A percentile compares a stretch with the other conserved stretches of the same genome.
These are phyloP conservation scores for Rhincodon typus DNA, from an alignment of 2,797 vertebrate genomes.

Conservation along the genomic window DNA sequence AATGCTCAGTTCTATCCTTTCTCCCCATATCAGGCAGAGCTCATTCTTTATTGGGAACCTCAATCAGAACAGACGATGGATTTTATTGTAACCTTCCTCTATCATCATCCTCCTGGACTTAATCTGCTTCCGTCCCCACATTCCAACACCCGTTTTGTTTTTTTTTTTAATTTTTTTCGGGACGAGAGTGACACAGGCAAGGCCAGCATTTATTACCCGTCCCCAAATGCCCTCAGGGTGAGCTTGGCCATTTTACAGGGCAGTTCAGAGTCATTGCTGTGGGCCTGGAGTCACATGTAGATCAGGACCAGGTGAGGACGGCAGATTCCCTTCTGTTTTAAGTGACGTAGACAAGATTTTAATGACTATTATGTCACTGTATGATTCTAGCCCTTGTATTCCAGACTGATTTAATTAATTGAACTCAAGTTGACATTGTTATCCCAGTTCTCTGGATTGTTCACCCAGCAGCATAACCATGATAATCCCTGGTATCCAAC, in stretches of 20 bases:
- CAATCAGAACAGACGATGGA: background rate
- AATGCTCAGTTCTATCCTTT: background rate
- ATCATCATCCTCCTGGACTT: no score
- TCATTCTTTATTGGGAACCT: background rate
- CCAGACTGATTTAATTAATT: background rate
- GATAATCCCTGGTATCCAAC: background rate
- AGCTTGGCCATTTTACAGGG: no score
- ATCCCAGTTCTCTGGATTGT: background rate
- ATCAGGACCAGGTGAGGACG: background rate
- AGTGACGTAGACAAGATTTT: no score
- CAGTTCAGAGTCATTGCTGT: background rate
- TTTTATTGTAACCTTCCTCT: no score
- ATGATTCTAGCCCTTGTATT: background rate
- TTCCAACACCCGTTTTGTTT: background rate
- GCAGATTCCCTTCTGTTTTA: no score
- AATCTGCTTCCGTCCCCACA: background rate
- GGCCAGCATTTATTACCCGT: background rate
- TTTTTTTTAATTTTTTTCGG: background rate
- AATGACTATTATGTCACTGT: background rate
- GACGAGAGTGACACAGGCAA: background rate
- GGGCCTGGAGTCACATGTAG: background rate
- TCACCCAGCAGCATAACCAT: background rate
- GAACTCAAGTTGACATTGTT: background rate
- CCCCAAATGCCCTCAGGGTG: background rate
- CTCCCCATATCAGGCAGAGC: background rate